A percentile compares a stretch with the other conserved stretches of the same genome.
Evolutionary conservation across 2,797 vertebrate species (phyloP).

Genomic region (Rhynchonycteris naso): DNA sequence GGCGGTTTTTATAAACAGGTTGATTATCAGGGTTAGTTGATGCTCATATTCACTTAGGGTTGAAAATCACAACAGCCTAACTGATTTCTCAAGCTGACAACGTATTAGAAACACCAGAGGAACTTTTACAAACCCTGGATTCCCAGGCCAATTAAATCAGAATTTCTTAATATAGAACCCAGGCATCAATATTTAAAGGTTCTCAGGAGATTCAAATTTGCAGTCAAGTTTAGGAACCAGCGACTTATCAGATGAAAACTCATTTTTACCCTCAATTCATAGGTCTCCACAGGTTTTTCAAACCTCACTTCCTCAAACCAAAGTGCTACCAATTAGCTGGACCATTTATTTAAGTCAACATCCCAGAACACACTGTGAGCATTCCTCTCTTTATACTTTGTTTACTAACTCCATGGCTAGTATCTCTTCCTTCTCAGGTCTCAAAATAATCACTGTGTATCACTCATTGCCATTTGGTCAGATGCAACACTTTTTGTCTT

Average conservation of each 20-base stretch:
- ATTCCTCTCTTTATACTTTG: background rate
- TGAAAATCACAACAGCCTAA: background rate
- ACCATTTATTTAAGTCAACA: background rate
- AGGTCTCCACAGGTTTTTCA: background rate
- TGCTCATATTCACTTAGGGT: background rate
- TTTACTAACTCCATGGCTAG: background rate
- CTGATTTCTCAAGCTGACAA: background rate
- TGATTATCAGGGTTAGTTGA: no score
- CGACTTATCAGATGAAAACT: background rate
- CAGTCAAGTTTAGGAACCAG: background rate
- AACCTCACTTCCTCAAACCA: background rate
- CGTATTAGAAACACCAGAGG: background rate
- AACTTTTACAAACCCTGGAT: background rate
- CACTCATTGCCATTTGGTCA: background rate
- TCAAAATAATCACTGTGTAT: background rate
- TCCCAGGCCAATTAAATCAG: background rate
- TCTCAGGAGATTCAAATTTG: slow-evolving; percentile 25
- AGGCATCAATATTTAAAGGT: background rate
- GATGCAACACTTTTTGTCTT: background rate
- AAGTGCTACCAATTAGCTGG: background rate
- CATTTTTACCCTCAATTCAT: slow-evolving; percentile 11
- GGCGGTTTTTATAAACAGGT: no score
- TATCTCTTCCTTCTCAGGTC: background rate
- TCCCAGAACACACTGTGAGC: background rate
- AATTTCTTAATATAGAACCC: background rate